These are phyloP conservation scores for Strix aluco DNA, from an alignment of 2,113 vertebrate species.

Conservation along the genomic window DNA sequence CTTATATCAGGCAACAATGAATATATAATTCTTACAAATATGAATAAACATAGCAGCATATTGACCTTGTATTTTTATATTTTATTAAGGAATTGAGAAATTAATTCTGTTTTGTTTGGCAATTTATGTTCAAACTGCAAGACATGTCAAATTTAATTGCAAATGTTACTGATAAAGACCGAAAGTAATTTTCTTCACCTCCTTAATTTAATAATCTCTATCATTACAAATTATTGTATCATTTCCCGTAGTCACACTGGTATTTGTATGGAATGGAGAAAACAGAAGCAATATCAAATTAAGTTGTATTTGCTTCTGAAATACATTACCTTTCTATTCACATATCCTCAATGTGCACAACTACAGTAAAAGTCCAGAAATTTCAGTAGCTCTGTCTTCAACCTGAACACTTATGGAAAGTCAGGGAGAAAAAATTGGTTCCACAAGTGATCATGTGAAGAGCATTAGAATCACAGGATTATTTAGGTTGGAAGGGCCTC, in stretches of 20 bases:
- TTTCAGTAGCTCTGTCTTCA: neutral
- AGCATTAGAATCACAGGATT: neutral
- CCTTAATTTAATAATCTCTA: neutral
- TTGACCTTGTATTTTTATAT: neutral
- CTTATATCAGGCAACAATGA: neutral
- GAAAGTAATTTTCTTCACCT: neutral
- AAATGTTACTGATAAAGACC: neutral
- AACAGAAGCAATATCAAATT: neutral
- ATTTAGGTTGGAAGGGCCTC: neutral
- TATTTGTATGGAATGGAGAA: neutral
- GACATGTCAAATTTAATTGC: neutral
- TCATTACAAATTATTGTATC: neutral
- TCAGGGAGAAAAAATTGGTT: neutral
- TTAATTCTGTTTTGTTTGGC: conserved; percentile 15
- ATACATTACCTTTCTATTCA: neutral
- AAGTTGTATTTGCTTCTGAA: neutral
- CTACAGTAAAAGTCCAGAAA: neutral
- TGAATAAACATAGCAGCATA: neutral
- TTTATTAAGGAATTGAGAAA: neutral
- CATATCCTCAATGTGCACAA: neutral
- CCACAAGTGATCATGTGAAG: neutral
- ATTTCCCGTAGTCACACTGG: neutral
- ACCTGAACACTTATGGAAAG: neutral
- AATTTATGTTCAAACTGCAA: neutral
- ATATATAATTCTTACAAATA: neutral